phyloP scores from a whole-genome alignment of 2,888 invertebrate genomes.

The Sminthurides aquaticus region DNA sequence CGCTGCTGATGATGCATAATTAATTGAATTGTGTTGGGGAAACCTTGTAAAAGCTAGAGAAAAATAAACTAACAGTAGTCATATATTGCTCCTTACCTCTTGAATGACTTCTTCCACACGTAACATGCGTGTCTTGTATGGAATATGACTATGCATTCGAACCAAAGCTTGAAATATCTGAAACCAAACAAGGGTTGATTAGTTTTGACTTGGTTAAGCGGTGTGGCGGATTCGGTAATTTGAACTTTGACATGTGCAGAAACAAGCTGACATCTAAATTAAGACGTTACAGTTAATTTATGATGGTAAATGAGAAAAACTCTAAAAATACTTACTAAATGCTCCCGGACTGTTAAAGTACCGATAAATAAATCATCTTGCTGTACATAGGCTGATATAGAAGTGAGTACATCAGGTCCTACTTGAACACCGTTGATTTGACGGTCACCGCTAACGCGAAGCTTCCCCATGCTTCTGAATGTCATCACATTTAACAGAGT shows the following conservation, averaged over 20 bases:
- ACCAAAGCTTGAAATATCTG: slow-evolving; percentile 60
- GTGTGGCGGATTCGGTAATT: not conserved
- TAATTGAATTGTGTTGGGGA: no score
- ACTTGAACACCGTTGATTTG: slow-evolving; percentile 70
- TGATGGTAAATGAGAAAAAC: no score
- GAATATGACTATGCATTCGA: slow-evolving; percentile 71
- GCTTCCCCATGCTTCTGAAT: slow-evolving; percentile 61
- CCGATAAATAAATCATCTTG: slow-evolving; percentile 90
- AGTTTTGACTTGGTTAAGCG: not conserved
- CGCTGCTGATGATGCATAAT: no score
- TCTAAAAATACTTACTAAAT: slow-evolving; percentile 65
- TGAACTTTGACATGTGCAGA: no score
- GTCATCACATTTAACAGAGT: slow-evolving; percentile 84
- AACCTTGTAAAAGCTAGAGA: no score
- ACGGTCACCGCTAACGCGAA: slow-evolving; percentile 56
- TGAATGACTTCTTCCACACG: slow-evolving; percentile 79
- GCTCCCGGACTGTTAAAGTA: slow-evolving; percentile 79
- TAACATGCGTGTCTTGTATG: slow-evolving; percentile 63
- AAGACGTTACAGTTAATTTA: no score
- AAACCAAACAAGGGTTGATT: not conserved
- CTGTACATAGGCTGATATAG: slow-evolving; percentile 82
- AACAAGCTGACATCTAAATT: no score
- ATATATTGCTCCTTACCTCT: slow-evolving; percentile 55
- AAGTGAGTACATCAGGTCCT: slow-evolving; percentile 59
- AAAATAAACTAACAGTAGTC: not conserved